Evolutionary conservation across 2,888 invertebrate species (phyloP).

Genomic region (Chaetogeoica ovagalla): DNA sequence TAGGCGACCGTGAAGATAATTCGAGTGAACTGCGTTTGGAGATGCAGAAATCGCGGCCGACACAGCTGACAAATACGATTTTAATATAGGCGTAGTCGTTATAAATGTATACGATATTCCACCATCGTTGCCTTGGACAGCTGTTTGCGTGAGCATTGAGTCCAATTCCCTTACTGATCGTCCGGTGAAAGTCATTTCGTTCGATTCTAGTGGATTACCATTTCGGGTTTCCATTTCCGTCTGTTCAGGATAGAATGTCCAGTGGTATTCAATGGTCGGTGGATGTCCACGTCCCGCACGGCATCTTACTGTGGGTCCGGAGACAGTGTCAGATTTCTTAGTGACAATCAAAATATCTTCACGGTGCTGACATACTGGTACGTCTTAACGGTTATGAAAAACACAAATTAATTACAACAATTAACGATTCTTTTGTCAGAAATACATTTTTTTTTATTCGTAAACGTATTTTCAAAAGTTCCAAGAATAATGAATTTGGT

Average conservation of each 20-base stretch:
- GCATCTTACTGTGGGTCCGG: slow-evolving; percentile 10
- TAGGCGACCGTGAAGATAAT: slow-evolving; percentile 23
- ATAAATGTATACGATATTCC: slow-evolving; percentile 29
- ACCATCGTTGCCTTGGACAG: neutral
- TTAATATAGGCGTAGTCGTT: slow-evolving; percentile 35
- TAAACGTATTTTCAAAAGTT: too few relatives aligned
- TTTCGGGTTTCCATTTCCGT: neutral
- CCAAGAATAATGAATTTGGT: too few relatives aligned
- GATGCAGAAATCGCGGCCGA: slow-evolving; percentile 22
- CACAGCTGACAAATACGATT: slow-evolving; percentile 24
- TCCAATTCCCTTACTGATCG: neutral
- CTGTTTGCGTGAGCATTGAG: neutral
- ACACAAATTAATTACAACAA: neutral
- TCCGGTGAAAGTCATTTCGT: neutral
- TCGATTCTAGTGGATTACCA: neutral
- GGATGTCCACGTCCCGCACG: slow-evolving; percentile 32
- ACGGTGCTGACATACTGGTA: slow-evolving; percentile 36
- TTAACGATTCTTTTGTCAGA: too few relatives aligned
- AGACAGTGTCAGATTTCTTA: slow-evolving; percentile 2
- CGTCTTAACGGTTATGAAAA: neutral
- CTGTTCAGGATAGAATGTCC: slow-evolving; percentile 32
- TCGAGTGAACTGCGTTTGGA: neutral
- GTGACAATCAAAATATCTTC: neutral
- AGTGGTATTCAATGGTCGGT: slow-evolving; percentile 30
- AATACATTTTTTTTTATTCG: too few relatives aligned